Base-by-base conservation (phyloP, 30 jellyfish, hydroid and myxozoan species). In the Turritopsis rubra region DNA sequence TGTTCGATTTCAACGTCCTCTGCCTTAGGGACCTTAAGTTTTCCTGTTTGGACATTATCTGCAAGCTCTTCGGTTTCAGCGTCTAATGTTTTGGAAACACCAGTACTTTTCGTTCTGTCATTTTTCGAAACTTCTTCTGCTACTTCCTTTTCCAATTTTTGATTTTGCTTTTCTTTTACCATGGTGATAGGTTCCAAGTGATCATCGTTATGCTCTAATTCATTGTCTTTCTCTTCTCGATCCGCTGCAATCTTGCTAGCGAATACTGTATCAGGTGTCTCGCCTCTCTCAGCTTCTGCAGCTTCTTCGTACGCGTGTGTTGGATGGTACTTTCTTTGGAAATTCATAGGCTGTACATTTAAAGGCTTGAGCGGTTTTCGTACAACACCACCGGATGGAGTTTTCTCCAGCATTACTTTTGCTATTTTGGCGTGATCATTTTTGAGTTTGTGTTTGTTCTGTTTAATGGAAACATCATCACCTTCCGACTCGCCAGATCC, bases 1-100 rank as follows among this genome's bases (percentile, higher is more conserved):
- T 93, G 96, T 54, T 93, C 99, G 27, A 93, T 93, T 19, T 82
- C 94, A 52, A 93, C 88, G 28, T 71, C 93, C 1, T 79, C 88
- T 24, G 90, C 96, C 28, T 87, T 95, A 8, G 96, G 79, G 30
- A 86, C 88, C 13, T 68, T 31, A 18, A 80, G 9, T 29, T 84
- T 80, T 13, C 79, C 80, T 1, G 74, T 25, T 54, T 79, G 68
- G 21, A 54, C 72, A 24, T 24, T 71, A 1, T 80, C 85, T 23
- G 65, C 83, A 18, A 13, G 80, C 66, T 73, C 86, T 16, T 70
- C 82, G 1, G 68, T 24, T 29, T 83, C 86, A n/a, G 65, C 54
- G 52, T 75, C 88, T 29, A 65, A 52, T 72, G 86, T 28, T 75
- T 72, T 85, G 21, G 75, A 68, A 68, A 68, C 77, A n/a, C 77